A percentile compares a stretch with the other conserved stretches of the same genome.
Conservation (phyloP, 2,888 invertebrate species). For the Calliphora vomitoria region DNA sequence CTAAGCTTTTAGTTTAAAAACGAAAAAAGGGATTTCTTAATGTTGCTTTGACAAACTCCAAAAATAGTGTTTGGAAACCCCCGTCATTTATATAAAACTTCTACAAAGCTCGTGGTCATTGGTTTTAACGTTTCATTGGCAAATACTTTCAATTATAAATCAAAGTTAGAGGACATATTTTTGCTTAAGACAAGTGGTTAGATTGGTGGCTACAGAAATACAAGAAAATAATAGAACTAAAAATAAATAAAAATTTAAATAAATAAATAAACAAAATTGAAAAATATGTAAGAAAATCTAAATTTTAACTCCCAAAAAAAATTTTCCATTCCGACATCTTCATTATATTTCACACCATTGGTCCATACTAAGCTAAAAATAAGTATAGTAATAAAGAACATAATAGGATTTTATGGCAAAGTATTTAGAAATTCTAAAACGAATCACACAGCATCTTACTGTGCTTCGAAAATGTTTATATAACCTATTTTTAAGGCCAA, state of each 20-base stretch:
- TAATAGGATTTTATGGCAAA: no score
- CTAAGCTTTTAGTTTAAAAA: background rate
- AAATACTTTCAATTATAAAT: conserved; percentile 47
- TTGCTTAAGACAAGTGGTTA: background rate
- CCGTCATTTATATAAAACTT: background rate
- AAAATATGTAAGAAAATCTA: no score
- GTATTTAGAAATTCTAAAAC: no score
- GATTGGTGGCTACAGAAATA: conserved; percentile 26
- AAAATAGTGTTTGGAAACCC: background rate
- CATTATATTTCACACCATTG: no score
- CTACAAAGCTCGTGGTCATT: conserved; percentile 63
- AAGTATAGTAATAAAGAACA: no score
- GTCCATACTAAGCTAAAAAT: no score
- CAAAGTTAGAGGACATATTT: conserved; percentile 12
- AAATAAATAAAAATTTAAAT: background rate
- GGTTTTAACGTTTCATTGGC: conserved; percentile 52
- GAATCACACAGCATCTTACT: no score
- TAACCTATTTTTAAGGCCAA: no score
- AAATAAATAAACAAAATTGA: background rate
- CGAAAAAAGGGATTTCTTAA: background rate
- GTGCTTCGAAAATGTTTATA: no score
- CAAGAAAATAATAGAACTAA: background rate
- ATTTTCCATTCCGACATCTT: no score
- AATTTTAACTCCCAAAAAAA: no score
- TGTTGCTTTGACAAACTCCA: background rate